Evolutionary conservation across 2,797 vertebrate species (phyloP), one percentile per base, ranked within the genome.

Genomic region (Paratrypauchen microcephalus): DNA sequence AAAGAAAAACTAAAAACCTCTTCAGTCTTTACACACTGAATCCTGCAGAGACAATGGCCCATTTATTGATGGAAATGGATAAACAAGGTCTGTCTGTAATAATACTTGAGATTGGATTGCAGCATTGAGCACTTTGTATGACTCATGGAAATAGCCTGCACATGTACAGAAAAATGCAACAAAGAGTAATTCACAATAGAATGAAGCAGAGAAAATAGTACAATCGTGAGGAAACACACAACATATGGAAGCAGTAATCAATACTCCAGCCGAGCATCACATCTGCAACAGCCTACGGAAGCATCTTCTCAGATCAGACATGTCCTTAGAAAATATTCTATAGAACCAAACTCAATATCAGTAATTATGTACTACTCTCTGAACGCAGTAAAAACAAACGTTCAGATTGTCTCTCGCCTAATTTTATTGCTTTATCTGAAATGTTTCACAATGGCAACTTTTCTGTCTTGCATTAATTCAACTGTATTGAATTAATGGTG

Each of bases 231-330:
- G 77, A 90, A 90, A 92, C 72, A 67, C 79, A 81, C 86, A 90
- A 83, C 88, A 92, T 90, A 91, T 92, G 91, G 85, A 76, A 76
- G 23, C 77, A 85, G 85, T 83, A 89, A 90, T 90, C 88, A 89
- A 90, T 88, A 86, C 86, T 65, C 74, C 74, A 77, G 64, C 65
- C 41, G 68, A 48, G 71, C 74, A 75, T 71, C 85, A 82, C 82
- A 86, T 87, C 73, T 77, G 87, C 65, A 63, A 18, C 62, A 9
- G 77, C 81, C 85, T 60, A 79, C 55, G 68, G 81, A 78, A 74
- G 82, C 83, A 61, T 82, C 84, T 77, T 74, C 80, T 79, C 70
- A 80, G 62, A 86, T 23, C 82, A 87, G 80, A 80, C 71, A 39
- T 21, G 28, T 54, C 57, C 23, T 0, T 26, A 28, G 16, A 26